A percentile compares a stretch with the other conserved stretches of the same genome.
Conservation (phyloP, 1,140 invertebrate genomes). For the Leguminivora glycinivorella region DNA sequence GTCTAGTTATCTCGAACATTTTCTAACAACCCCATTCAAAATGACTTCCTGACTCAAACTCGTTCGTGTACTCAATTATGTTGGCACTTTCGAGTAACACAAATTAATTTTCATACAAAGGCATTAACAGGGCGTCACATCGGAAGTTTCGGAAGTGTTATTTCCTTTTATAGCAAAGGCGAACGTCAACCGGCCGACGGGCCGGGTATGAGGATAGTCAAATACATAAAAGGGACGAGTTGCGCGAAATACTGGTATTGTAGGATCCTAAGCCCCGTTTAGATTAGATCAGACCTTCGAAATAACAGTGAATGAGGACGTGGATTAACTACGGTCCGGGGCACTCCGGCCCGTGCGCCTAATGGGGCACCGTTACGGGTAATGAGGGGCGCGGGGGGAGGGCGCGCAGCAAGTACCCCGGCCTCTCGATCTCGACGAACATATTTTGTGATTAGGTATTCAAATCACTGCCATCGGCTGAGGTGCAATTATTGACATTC, state of each 20-base stretch:
- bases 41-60: slow-evolving; percentile 21
- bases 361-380: slow-evolving; percentile 74
- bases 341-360: slow-evolving; percentile 74
- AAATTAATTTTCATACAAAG: slow-evolving; percentile 63
- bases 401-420: slow-evolving; percentile 41
- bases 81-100: slow-evolving; percentile 25
- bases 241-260: slow-evolving; percentile 73
- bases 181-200: slow-evolving; percentile 61
- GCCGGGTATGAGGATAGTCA: slow-evolving; percentile 66
- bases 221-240: slow-evolving; percentile 76
- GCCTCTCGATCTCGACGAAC: slow-evolving; percentile 46
- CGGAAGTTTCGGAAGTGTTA: slow-evolving; percentile 71
- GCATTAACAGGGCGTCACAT: slow-evolving; percentile 61
- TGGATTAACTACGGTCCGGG: slow-evolving; percentile 78
- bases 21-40: slow-evolving; percentile 3
- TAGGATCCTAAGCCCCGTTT: slow-evolving; percentile 76
- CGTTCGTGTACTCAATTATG: slow-evolving; percentile 26
- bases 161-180: slow-evolving; percentile 72
- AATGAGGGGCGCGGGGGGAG: slow-evolving; percentile 65
- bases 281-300: slow-evolving; percentile 79
- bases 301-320: slow-evolving; percentile 79
- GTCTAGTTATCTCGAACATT: not conserved
- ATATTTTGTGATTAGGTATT: slow-evolving; percentile 48
- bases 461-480: slow-evolving; percentile 16
- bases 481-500: not conserved